Percentiles rank a stretch among this genome's conserved stretches.
Evolutionary conservation across 2,888 invertebrate genomes (phyloP).

Genomic region (Hypercompe scribonia): DNA sequence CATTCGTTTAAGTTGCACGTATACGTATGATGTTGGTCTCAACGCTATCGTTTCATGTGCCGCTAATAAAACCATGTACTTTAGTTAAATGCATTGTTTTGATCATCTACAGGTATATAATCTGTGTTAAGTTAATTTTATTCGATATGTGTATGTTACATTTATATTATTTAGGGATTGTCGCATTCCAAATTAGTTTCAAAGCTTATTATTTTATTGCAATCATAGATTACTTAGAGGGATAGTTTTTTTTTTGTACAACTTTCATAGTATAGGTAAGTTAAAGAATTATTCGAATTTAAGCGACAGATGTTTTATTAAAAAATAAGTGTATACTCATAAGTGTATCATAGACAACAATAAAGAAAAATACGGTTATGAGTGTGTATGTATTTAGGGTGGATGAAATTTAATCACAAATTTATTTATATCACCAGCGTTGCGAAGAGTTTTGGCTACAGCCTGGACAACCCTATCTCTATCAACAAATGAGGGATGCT

Average conservation of each 20-base stretch:
- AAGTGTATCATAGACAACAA: background rate
- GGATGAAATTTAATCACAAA: background rate
- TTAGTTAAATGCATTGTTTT: background rate
- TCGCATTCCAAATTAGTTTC: background rate
- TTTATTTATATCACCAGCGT: background rate
- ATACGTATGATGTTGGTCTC: background rate
- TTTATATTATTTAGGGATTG: background rate
- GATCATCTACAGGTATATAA: slow-evolving; percentile 6
- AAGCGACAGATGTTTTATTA: too few species aligned
- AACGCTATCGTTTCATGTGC: background rate
- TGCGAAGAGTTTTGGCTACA: background rate
- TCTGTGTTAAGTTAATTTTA: background rate
- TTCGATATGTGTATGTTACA: background rate
- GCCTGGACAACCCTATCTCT: background rate
- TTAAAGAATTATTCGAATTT: too few species aligned
- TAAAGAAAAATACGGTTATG: background rate
- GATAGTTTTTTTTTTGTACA: too few species aligned
- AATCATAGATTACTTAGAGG: too few species aligned
- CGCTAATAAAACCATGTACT: background rate
- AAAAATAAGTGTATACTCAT: background rate
- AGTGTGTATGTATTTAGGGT: background rate
- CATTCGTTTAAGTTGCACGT: too few species aligned
- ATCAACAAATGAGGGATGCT: background rate
- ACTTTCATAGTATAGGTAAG: too few species aligned
- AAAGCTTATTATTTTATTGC: background rate